phyloP scores from a whole-genome alignment of 2,113 vertebrate genomes.

The Hymenochirus boettgeri region DNA sequence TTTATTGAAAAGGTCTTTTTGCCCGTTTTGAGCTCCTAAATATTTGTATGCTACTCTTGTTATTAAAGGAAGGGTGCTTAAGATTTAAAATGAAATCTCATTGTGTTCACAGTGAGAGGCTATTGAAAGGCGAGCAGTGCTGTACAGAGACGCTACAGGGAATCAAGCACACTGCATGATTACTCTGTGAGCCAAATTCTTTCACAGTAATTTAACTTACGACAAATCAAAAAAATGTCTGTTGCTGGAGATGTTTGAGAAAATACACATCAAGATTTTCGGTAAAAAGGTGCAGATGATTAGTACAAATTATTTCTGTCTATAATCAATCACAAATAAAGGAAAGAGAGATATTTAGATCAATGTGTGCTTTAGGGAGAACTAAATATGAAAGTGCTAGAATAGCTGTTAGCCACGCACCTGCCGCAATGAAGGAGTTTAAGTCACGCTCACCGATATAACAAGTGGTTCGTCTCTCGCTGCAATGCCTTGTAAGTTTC shows the following conservation, averaged over 20 bases:
- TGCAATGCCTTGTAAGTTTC: too few relatives aligned
- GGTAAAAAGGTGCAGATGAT: too few relatives aligned
- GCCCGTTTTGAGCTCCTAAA: slow-evolving; percentile 18
- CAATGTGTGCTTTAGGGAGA: too few relatives aligned
- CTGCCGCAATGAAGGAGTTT: too few relatives aligned
- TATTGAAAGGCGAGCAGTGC: background rate
- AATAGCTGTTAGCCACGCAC: too few relatives aligned
- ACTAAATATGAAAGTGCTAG: too few relatives aligned
- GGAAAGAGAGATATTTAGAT: too few relatives aligned
- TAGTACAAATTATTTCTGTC: too few relatives aligned
- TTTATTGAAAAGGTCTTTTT: slow-evolving; percentile 10
- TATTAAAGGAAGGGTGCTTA: slow-evolving; percentile 20
- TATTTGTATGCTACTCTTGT: slow-evolving; percentile 11
- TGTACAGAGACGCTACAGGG: slow-evolving; percentile 3
- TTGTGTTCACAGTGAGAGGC: slow-evolving; percentile 6
- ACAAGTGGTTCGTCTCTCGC: too few relatives aligned
- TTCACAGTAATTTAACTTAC: background rate
- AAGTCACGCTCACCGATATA: too few relatives aligned
- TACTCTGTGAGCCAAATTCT: slow-evolving; percentile 10
- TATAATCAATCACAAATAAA: too few relatives aligned
- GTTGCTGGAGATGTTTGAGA: background rate
- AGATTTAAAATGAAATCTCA: slow-evolving; percentile 19
- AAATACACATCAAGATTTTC: too few relatives aligned
- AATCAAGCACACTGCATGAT: slow-evolving; percentile 20
- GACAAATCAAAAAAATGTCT: slow-evolving; percentile 5